Conservation (phyloP, 2,888 invertebrate genomes). For the Drosophila anomalata region DNA sequence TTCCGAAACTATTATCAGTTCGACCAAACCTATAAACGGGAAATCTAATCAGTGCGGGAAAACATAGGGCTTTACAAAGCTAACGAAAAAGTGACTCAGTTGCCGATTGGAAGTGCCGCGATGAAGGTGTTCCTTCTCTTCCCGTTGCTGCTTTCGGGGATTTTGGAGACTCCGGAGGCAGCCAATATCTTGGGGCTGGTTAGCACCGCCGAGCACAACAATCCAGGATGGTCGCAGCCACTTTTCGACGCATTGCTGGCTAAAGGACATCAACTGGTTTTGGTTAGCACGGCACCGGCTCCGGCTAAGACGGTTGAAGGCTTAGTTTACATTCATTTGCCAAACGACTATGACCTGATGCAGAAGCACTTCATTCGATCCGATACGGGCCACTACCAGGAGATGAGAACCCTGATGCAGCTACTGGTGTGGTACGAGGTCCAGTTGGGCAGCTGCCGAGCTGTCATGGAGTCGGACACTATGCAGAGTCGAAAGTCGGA, state of each 20-base stretch:
- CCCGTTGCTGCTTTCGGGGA: not conserved
- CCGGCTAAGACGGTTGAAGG: conserved; percentile 10
- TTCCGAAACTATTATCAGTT: conserved; percentile 10
- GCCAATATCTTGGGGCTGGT: conserved; percentile 62
- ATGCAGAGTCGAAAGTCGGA: not conserved
- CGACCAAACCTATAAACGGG: conserved; percentile 9
- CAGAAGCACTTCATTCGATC: conserved; percentile 45
- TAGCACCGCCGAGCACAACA: conserved; percentile 50
- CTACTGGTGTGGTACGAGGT: conserved; percentile 67
- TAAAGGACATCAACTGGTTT: conserved; percentile 54
- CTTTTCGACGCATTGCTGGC: conserved; percentile 52
- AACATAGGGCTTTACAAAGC: not conserved
- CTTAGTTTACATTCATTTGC: conserved; percentile 19
- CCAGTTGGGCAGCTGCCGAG: conserved; percentile 52
- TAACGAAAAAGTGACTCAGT: conserved; percentile 53
- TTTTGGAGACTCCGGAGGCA: conserved; percentile 25
- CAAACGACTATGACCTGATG: conserved; percentile 51
- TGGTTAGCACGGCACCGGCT: conserved; percentile 38
- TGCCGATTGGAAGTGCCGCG: not conserved
- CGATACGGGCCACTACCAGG: conserved; percentile 7
- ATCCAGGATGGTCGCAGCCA: conserved; percentile 61
- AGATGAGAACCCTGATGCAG: conserved; percentile 41
- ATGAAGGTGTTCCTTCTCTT: conserved; percentile 45
- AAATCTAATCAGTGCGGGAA: conserved; percentile 41
- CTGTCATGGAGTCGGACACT: conserved; percentile 19